Percentiles rank a stretch among this genome's conserved stretches.
phyloP scores from a whole-genome alignment of 35 echinoderm and acorn worm species.

The Stichopus chloronotus region DNA sequence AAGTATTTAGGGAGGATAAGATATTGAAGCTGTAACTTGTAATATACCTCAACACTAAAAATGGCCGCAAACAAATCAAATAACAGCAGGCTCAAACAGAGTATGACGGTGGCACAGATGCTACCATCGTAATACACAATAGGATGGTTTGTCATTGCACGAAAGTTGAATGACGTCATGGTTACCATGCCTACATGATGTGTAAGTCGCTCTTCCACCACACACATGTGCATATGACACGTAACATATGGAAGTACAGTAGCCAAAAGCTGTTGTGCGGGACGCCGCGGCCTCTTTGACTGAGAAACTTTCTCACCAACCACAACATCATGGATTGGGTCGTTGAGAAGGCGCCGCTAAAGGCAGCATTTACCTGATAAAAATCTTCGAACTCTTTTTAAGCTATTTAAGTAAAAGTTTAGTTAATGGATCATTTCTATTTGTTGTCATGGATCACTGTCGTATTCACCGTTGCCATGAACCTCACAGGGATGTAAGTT shows the following conservation, averaged over 20 bases:
- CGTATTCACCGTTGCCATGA: conserved; percentile 38
- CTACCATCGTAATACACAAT: too few species aligned
- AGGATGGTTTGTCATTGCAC: background rate
- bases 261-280: background rate
- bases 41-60: too few species aligned
- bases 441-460: conserved; percentile 55
- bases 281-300: background rate
- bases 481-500: conserved; percentile 53
- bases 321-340: conserved; percentile 49
- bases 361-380: conserved; percentile 12
- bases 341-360: background rate
- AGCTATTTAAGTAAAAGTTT: background rate
- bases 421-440: conserved; percentile 48
- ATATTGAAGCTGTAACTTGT: too few species aligned
- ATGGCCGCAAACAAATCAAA: too few species aligned
- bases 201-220: background rate
- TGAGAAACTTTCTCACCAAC: conserved; percentile 24
- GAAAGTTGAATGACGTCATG: conserved; percentile 1
- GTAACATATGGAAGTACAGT: background rate
- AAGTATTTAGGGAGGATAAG: too few species aligned
- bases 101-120: too few species aligned
- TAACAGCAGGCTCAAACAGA: too few species aligned
- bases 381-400: background rate
- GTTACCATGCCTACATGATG: background rate
- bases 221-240: background rate